A percentile compares a stretch with the other conserved stretches of the same genome.
Evolutionary conservation across 2,797 vertebrate genomes (phyloP).

Genomic region (Morus bassanus): DNA sequence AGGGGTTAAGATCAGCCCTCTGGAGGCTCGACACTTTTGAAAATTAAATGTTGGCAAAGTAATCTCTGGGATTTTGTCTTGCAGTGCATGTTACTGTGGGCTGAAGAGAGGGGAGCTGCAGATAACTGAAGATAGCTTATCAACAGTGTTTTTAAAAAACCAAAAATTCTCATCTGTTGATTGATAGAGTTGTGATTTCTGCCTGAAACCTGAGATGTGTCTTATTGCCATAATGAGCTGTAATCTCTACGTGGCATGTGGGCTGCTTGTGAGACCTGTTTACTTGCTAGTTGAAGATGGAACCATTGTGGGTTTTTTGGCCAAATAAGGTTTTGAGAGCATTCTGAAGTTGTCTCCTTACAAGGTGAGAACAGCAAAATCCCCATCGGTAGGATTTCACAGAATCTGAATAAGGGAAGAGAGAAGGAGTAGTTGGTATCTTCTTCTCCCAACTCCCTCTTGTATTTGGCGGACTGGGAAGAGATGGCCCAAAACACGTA

Average conservation of each 20-base stretch:
- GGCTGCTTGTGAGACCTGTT: neutral
- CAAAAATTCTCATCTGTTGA: neutral
- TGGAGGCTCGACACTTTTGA: neutral
- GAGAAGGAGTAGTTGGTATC: neutral
- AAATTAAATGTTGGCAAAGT: neutral
- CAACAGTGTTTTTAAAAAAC: neutral
- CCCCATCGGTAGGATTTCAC: accelerated
- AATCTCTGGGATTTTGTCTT: neutral
- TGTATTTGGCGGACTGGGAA: neutral
- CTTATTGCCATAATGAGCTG: neutral
- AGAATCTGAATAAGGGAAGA: neutral
- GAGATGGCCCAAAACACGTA: neutral
- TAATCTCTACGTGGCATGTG: accelerated
- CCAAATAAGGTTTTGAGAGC: neutral
- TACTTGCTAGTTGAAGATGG: neutral
- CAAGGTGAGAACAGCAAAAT: neutral
- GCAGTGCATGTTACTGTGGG: neutral
- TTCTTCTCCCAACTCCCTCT: neutral
- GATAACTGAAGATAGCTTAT: neutral
- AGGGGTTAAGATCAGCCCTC: neutral
- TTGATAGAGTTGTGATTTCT: neutral
- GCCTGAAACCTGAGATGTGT: neutral
- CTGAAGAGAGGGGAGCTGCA: neutral
- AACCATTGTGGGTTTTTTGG: accelerated
- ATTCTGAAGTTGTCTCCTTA: neutral